phyloP scores from a whole-genome alignment of 2,888 invertebrate species.

The Hypolimnas misippus region DNA sequence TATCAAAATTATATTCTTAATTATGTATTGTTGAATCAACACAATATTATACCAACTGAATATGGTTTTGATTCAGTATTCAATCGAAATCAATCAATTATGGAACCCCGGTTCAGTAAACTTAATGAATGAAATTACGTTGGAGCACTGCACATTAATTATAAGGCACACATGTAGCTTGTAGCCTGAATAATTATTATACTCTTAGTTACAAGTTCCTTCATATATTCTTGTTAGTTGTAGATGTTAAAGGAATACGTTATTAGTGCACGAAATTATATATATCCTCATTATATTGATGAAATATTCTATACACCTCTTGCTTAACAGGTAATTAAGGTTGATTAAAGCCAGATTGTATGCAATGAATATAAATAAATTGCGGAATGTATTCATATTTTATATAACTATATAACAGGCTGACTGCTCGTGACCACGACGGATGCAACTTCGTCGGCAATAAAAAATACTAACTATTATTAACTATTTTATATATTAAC shows the following conservation, averaged over 20 bases:
- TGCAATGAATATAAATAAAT: too few relatives aligned
- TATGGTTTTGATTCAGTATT: neutral
- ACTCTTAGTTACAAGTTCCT: neutral
- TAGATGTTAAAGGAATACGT: neutral
- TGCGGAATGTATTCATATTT: too few relatives aligned
- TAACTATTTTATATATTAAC: too few relatives aligned
- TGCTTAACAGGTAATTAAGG: too few relatives aligned
- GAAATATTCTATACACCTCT: neutral
- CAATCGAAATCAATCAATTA: slow-evolving; percentile 6
- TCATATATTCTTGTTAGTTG: neutral
- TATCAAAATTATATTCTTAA: too few relatives aligned
- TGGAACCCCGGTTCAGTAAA: slow-evolving; percentile 2
- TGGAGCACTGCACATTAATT: neutral
- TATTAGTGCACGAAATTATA: neutral
- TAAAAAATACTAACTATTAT: too few relatives aligned
- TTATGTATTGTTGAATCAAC: neutral
- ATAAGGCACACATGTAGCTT: neutral
- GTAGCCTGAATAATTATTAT: slow-evolving; percentile 8
- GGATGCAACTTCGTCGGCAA: too few relatives aligned
- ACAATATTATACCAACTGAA: neutral
- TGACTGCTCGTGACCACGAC: too few relatives aligned
- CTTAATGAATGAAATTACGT: slow-evolving; percentile 6
- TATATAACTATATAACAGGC: too few relatives aligned
- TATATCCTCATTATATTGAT: neutral
- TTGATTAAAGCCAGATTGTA: too few relatives aligned